These are phyloP conservation scores for Aix galericulata DNA, from an alignment of 2,113 vertebrate genomes.

Conservation along the genomic window DNA sequence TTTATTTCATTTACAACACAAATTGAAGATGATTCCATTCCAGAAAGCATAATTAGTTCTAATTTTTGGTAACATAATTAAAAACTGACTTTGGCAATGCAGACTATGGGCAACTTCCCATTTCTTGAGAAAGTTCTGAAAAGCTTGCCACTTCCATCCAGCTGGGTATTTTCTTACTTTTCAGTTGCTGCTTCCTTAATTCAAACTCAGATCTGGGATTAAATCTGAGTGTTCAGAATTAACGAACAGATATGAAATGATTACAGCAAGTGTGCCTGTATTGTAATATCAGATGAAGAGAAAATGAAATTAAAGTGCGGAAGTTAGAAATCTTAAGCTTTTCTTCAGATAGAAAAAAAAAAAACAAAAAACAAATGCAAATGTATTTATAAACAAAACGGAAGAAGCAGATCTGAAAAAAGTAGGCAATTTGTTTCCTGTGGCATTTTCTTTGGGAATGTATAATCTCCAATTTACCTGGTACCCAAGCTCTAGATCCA, in stretches of 20 bases:
- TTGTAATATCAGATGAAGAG: neutral
- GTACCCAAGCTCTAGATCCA: neutral
- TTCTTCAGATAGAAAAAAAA: neutral
- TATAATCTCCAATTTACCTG: neutral
- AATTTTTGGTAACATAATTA: constrained; percentile 6
- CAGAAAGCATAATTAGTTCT: constrained; percentile 20
- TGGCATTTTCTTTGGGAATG: neutral
- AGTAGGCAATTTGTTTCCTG: neutral
- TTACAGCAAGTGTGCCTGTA: neutral
- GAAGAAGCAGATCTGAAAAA: neutral
- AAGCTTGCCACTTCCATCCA: neutral
- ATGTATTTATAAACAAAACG: neutral
- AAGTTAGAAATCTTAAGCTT: neutral
- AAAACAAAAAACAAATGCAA: neutral
- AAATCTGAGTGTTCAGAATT: neutral
- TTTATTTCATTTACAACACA: constrained; percentile 3
- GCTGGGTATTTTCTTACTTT: neutral
- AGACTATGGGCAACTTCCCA: neutral
- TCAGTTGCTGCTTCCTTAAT: neutral
- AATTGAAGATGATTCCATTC: neutral
- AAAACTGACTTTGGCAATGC: neutral
- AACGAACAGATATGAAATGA: neutral
- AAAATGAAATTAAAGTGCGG: neutral
- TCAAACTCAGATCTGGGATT: neutral
- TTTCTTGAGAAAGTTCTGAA: neutral